These are phyloP conservation scores for Melanotaenia maccullochi DNA, from an alignment of 2,797 vertebrate species.

Conservation along the genomic window DNA sequence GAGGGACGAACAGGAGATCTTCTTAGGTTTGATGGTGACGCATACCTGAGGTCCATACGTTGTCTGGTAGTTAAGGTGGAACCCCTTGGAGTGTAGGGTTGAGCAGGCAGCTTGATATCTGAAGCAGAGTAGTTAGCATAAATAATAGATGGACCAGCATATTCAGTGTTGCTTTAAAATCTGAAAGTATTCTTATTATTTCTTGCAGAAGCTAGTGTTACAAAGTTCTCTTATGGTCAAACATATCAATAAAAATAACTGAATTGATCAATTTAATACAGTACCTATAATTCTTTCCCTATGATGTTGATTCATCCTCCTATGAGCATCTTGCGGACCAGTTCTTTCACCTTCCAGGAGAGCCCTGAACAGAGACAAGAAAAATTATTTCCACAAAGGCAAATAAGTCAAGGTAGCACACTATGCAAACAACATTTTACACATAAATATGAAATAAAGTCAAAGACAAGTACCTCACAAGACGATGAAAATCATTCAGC, in stretches of 20 bases:
- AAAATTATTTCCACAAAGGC: slow-evolving; percentile 2
- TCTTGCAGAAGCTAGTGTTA: not conserved
- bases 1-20: slow-evolving; percentile 66
- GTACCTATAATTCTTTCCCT: slow-evolving; percentile 85
- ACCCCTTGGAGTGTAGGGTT: slow-evolving; percentile 78
- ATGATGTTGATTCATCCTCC: slow-evolving; percentile 76
- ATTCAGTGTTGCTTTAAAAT: slow-evolving; percentile 1
- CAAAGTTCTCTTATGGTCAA: slow-evolving; percentile 2
- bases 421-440: not conserved
- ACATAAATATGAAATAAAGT: not conserved
- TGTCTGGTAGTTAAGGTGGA: slow-evolving; percentile 78
- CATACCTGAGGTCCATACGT: slow-evolving; percentile 76
- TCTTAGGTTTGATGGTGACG: slow-evolving; percentile 69
- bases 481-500: slow-evolving; percentile 61
- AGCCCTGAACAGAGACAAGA: slow-evolving; percentile 82
- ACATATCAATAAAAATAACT: not conserved
- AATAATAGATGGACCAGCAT: slow-evolving; percentile 2
- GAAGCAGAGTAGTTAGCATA: slow-evolving; percentile 41
- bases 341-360: slow-evolving; percentile 90
- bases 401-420: slow-evolving; percentile 1
- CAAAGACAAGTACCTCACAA: slow-evolving; percentile 68
- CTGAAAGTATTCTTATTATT: slow-evolving; percentile 2
- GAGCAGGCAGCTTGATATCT: slow-evolving; percentile 87
- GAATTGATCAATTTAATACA: not conserved
- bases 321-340: slow-evolving; percentile 81